Base-by-base conservation (phyloP, 1,140 invertebrate species). In the Gryllus bimaculatus region DNA sequence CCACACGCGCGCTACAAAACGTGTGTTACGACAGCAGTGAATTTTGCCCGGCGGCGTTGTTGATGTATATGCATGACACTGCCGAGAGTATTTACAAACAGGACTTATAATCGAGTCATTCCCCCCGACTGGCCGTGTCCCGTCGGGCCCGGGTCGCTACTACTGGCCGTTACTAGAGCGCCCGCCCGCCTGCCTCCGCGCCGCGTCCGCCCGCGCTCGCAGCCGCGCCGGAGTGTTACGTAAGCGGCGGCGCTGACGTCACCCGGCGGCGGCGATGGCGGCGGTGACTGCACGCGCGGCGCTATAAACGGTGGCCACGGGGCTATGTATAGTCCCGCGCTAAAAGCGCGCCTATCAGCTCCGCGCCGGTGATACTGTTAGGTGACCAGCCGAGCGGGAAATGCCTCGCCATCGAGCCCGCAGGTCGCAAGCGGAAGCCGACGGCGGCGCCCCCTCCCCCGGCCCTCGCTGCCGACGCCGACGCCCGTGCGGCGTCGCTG, bases 11-110 rank as follows among this genome's bases (percentile, higher is more conserved):
- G 54, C 54, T 13, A 10, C 10, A 66, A 66, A 66, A 66, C 54
- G 54, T 66, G 54, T 66, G 54, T 66, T 66, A 66, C 54, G 54
- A 66, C 54, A 66, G 54, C 54, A 66, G 54, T 66, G 54, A 66
- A 66, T 66, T 66, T 66, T 18, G 54, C 54, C 54, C 54, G 10
- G 54, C 54, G 54, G 54, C 54, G 10, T 66, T 66, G 54, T 66
- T 66, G 54, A 66, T 66, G 54, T 66, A 66, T 66, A 66, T 66
- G 54, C 54, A 66, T 66, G 54, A 66, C 54, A 66, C 54, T 66
- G 54, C 54, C 10, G 54, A 66, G 54, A 66, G 54, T 66, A 66
- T 66, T 66, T 66, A 66, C 54, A 66, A 66, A 66, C 54, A 66
- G 54, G 54, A 66, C 54, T 66, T 66, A 66, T 66, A 66, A 66